A percentile compares a stretch with the other conserved stretches of the same genome.
These are phyloP conservation scores for Toxotes lorentzi DNA, from an alignment of 2,797 vertebrate species.

Conservation along the genomic window DNA sequence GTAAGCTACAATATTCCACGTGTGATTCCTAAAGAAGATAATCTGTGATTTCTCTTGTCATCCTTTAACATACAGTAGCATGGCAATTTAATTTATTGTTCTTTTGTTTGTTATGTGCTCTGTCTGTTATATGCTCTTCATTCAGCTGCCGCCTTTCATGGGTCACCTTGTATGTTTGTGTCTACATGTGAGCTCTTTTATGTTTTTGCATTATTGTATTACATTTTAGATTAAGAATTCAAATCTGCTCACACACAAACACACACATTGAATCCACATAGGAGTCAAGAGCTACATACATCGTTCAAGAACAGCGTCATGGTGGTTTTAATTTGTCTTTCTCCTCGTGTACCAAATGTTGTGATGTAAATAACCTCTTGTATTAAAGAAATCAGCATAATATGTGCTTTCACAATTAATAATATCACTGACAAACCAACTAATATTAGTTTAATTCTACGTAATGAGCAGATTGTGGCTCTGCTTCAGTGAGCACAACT, in stretches of 20 bases:
- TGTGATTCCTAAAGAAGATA: constrained; percentile 40
- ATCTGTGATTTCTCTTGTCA: constrained; percentile 63
- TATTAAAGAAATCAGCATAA: constrained; percentile 33
- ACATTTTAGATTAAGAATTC: constrained; percentile 15
- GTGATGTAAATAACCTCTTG: constrained; percentile 46
- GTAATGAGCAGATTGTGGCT: constrained; percentile 62
- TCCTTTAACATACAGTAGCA: constrained; percentile 35
- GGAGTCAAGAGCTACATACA: constrained; percentile 10
- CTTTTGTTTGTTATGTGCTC: constrained; percentile 58
- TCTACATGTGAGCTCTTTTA: constrained; percentile 72
- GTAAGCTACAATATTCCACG: constrained; percentile 16
- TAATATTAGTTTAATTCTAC: constrained; percentile 48
- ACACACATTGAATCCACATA: constrained; percentile 20
- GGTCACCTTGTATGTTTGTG: constrained; percentile 71
- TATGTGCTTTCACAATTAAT: constrained; percentile 33
- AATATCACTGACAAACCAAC: constrained; percentile 30
- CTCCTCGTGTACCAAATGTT: constrained; percentile 82
- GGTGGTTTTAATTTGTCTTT: constrained; percentile 85
- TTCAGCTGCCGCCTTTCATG: constrained; percentile 69
- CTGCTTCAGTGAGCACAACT: constrained; percentile 52
- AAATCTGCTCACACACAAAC: constrained; percentile 38
- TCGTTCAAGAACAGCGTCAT: constrained; percentile 14
- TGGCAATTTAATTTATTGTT: constrained; percentile 54
- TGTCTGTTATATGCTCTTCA: constrained; percentile 60
- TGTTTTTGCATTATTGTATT: constrained; percentile 38